Conservation (phyloP, 2,797 vertebrate species). For the Gymnopithys bicolor region DNA sequence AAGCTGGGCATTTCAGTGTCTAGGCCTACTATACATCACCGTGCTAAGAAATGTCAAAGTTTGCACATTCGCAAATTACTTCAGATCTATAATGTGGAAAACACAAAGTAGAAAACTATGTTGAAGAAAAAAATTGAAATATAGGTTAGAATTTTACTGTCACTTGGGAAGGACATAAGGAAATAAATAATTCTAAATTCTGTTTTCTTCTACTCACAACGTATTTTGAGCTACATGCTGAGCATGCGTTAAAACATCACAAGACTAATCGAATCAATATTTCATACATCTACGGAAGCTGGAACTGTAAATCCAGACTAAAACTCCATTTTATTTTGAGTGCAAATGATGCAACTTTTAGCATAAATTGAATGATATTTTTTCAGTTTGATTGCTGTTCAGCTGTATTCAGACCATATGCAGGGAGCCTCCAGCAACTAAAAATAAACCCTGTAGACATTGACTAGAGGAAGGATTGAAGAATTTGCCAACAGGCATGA, state of each 20-base stretch:
- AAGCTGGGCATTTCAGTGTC: not conserved
- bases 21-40: too few species aligned
- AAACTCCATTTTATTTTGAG: constrained; percentile 20
- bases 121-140: not conserved
- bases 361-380: not conserved
- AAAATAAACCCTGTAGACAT: constrained; percentile 35
- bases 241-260: not conserved
- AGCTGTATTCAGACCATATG: constrained; percentile 17
- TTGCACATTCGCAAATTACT: not conserved
- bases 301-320: constrained; percentile 12
- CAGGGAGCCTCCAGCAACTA: not conserved
- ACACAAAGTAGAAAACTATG: not conserved
- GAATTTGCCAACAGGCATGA: constrained; percentile 25
- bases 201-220: not conserved
- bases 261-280: not conserved
- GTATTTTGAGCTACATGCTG: not conserved
- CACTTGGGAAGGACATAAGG: not conserved
- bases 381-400: constrained; percentile 32
- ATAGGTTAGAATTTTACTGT: not conserved
- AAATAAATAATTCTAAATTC: not conserved
- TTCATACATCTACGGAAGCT: not conserved
- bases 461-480: not conserved
- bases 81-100: not conserved
- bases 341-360: constrained; percentile 17
- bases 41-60: not conserved